phyloP scores from a whole-genome alignment of 2,797 vertebrate species.

The Jordanella pulchra region DNA sequence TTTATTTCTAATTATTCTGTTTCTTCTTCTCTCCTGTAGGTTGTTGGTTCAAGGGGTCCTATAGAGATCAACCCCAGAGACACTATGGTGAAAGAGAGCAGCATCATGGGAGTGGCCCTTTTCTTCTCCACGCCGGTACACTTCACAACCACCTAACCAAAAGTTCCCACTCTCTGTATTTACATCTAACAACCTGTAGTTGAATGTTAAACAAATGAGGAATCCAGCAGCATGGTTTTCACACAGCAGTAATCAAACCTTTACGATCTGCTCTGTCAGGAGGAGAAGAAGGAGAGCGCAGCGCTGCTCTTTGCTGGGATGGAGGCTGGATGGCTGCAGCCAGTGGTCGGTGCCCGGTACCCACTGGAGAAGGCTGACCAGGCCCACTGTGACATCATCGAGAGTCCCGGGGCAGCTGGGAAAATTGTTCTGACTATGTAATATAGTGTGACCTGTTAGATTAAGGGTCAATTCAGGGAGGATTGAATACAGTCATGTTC shows the following conservation, averaged over 20 bases:
- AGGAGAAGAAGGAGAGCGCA: slow-evolving; percentile 80
- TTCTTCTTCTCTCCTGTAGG: slow-evolving; percentile 63
- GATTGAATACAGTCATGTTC: background rate
- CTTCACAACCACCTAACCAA: background rate
- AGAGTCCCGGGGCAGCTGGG: slow-evolving; percentile 82
- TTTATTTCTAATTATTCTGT: background rate
- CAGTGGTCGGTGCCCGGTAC: slow-evolving; percentile 80
- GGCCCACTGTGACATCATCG: slow-evolving; percentile 89
- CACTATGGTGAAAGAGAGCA: slow-evolving; percentile 86
- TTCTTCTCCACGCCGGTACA: slow-evolving; percentile 82
- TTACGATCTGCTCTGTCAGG: slow-evolving; percentile 68
- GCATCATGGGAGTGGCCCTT: slow-evolving; percentile 84
- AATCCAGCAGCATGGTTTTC: background rate
- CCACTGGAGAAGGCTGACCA: slow-evolving; percentile 79
- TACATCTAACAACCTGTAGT: background rate
- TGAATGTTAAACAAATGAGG: background rate
- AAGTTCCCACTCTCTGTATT: background rate
- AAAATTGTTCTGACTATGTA: slow-evolving; percentile 87
- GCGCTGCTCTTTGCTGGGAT: slow-evolving; percentile 82
- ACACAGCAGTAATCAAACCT: background rate
- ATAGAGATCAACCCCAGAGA: slow-evolving; percentile 90
- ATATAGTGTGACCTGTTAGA: slow-evolving; percentile 10
- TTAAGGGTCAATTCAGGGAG: background rate
- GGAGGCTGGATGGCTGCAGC: slow-evolving; percentile 88
- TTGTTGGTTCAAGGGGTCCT: slow-evolving; percentile 87